Evolutionary conservation across 2,888 invertebrate species (phyloP).

Genomic region (Erannis defoliaria): DNA sequence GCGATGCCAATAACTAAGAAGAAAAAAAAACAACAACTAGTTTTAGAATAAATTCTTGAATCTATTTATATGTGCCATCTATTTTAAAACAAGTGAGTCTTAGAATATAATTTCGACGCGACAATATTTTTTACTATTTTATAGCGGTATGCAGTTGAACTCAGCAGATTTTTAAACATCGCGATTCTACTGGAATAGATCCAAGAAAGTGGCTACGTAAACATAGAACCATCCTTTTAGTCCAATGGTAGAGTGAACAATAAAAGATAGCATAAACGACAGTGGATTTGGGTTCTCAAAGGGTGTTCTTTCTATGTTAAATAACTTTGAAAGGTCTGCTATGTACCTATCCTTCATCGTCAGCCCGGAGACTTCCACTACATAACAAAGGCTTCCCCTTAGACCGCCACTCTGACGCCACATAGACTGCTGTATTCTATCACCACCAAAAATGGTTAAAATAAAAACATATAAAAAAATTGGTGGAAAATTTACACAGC

Average conservation of each 20-base stretch:
- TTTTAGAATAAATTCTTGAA: conserved; percentile 25
- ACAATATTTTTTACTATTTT: conserved; percentile 60
- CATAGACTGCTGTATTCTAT: too few species aligned
- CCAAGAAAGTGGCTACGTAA: conserved; percentile 74
- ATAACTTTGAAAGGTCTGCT: too few species aligned
- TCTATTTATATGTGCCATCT: conserved; percentile 26
- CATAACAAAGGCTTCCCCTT: too few species aligned
- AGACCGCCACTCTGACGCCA: too few species aligned
- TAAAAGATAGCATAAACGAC: conserved; percentile 39
- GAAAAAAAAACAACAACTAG: conserved; percentile 14
- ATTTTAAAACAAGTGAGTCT: conserved; percentile 21
- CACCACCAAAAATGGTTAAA: too few species aligned
- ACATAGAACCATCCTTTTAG: conserved; percentile 59
- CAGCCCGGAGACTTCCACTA: too few species aligned
- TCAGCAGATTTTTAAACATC: conserved; percentile 64
- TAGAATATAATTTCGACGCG: conserved; percentile 40
- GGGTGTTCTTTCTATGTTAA: too few species aligned
- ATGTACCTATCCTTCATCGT: too few species aligned
- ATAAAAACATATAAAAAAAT: too few species aligned
- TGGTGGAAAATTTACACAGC: too few species aligned
- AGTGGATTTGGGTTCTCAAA: too few species aligned
- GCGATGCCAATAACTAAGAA: too few species aligned
- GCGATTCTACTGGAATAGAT: conserved; percentile 64
- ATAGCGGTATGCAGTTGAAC: conserved; percentile 61
- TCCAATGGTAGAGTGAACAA: conserved; percentile 55